phyloP scores from a whole-genome alignment of 2,113 vertebrate genomes.

The Gymnocephalus cernua region DNA sequence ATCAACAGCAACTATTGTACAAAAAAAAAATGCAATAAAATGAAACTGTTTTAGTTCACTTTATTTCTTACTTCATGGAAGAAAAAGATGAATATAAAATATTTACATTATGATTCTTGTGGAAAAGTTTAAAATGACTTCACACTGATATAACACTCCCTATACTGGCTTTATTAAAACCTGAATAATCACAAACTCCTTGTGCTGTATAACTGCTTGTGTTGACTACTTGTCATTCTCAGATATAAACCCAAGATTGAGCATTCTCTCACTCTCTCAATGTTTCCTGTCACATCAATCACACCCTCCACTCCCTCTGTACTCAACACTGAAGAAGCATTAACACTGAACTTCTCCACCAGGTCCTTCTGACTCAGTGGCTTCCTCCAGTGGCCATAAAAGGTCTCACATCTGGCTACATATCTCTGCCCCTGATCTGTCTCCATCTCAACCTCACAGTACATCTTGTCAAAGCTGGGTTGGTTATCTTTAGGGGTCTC shows the following conservation, averaged over 20 bases:
- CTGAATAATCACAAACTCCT: background rate
- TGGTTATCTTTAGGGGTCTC: slow-evolving; percentile 87
- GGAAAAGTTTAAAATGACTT: background rate
- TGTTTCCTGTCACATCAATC: slow-evolving; percentile 79
- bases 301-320: slow-evolving; percentile 83
- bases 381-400: slow-evolving; percentile 96
- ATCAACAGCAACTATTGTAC: slow-evolving; percentile 13
- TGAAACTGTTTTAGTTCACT: background rate
- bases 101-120: slow-evolving; percentile 15
- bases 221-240: slow-evolving; percentile 65
- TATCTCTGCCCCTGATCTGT: slow-evolving; percentile 66
- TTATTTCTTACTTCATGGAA: slow-evolving; percentile 16
- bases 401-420: slow-evolving; percentile 83
- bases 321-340: slow-evolving; percentile 80
- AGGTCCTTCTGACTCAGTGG: slow-evolving; percentile 89
- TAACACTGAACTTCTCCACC: slow-evolving; percentile 88
- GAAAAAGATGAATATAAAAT: background rate
- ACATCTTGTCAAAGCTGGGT: slow-evolving; percentile 92
- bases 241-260: slow-evolving; percentile 82
- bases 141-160: background rate
- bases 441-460: slow-evolving; percentile 84
- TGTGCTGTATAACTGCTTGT: background rate
- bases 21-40: slow-evolving; percentile 44
- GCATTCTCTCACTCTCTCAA: slow-evolving; percentile 87
- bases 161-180: background rate